Evolutionary conservation across 2,113 vertebrate genomes (phyloP).

Genomic region (Rhynchopsitta pachyrhyncha): DNA sequence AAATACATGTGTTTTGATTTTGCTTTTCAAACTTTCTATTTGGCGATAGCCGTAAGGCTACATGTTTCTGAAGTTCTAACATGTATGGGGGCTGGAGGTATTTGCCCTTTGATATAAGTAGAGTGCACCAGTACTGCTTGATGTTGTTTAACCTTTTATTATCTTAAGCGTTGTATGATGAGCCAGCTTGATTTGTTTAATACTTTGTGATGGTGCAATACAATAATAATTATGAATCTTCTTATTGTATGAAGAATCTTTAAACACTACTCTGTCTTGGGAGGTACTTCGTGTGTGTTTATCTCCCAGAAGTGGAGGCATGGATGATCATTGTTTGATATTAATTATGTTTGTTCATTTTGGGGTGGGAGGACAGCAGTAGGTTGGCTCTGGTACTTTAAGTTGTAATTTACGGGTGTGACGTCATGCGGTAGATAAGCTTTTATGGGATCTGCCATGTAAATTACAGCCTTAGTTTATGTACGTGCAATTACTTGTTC

Average conservation of each 20-base stretch:
- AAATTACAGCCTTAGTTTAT: constrained; percentile 60
- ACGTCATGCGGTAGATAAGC: constrained; percentile 27
- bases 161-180: neutral
- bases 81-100: accelerated
- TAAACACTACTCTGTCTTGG: neutral
- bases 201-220: neutral
- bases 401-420: constrained; percentile 45
- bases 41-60: neutral
- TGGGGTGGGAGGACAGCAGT: neutral
- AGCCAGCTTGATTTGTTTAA: constrained; percentile 11
- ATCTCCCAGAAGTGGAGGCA: neutral
- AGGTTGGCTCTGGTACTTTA: neutral
- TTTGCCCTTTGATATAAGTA: neutral
- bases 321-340: neutral
- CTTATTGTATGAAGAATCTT: neutral
- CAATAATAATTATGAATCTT: neutral
- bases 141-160: neutral
- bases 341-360: neutral
- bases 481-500: constrained; percentile 58
- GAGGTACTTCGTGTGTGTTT: neutral
- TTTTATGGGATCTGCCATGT: constrained; percentile 40
- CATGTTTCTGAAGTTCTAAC: neutral
- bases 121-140: neutral
- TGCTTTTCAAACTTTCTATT: neutral
- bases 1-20: neutral